Base-by-base conservation (phyloP, 2,113 vertebrate species). In the Clinocottus analis region DNA sequence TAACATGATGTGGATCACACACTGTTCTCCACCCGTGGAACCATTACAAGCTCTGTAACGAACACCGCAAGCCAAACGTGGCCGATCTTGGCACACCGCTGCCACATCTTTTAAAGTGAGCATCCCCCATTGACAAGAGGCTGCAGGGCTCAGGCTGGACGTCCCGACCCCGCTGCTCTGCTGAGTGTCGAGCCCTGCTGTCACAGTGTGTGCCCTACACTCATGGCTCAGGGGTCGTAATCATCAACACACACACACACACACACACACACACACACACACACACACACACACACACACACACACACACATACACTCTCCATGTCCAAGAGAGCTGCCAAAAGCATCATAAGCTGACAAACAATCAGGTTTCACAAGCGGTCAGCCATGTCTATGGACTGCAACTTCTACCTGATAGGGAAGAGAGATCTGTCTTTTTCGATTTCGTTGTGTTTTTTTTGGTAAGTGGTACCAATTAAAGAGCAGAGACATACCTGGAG, bases 401-500 rank as follows among this genome's bases (percentile, higher is more conserved):
- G n/a, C n/a, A n/a, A n/a, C n/a, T n/a, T 71, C 49, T 11, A 58
- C 19, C 59, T 66, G 31, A 73, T 0, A 19, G 37, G 1, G 5
- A 3, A 4, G 12, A 29, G 19, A 29, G 19, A 3, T 16, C 29
- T 27, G 53, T 27, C 53, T 7, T 56, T 45, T 49, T 64, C 72
- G 65, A 62, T 45, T 56, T 63, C n/a, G 70, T 19, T 75, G 29
- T 35, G 21, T 58, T 33, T 51, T 45, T 56, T 39, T 14, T 13
- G 19, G 23, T 27, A 43, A 51, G 59, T 23, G 51, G 43, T 1
- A 10, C 37, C 23, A 3, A 49, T 17, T 31, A 29, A 25, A 56
- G 16, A 63, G 45, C 43, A 76, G 77, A 66, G 45, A 61, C 23
- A 90, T 95, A 99, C 97, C 97, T 95, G 97, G 96, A 70, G 97